phyloP scores from a whole-genome alignment of 2,888 invertebrate genomes.

The Malachius bipustulatus region DNA sequence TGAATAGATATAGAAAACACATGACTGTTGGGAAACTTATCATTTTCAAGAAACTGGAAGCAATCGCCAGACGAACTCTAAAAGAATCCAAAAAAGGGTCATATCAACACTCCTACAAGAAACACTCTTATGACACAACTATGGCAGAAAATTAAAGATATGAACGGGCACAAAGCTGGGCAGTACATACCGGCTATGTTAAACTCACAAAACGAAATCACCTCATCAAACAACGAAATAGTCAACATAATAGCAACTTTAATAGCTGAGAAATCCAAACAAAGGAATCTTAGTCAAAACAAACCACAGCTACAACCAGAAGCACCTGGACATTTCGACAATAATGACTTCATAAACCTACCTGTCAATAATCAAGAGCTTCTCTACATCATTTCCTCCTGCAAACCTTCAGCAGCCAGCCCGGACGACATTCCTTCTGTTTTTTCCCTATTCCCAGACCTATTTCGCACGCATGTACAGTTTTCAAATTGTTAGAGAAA shows the following conservation, averaged over 20 bases:
- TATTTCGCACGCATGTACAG: no score
- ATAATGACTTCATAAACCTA: no score
- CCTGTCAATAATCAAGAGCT: no score
- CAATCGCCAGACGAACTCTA: slow-evolving; percentile 11
- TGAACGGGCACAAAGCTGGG: slow-evolving; percentile 12
- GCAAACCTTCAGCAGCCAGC: slow-evolving; percentile 9
- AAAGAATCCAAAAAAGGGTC: slow-evolving; percentile 12
- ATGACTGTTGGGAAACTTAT: slow-evolving; percentile 12
- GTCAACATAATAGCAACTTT: slow-evolving; percentile 3
- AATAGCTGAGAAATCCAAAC: no score
- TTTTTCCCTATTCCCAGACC: slow-evolving; percentile 9
- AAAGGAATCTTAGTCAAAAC: no score
- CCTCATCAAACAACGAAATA: slow-evolving; percentile 6
- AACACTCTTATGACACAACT: slow-evolving; percentile 10
- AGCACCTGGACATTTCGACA: no score
- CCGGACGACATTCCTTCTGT: slow-evolving; percentile 9
- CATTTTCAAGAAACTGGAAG: slow-evolving; percentile 14
- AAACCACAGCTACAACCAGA: no score
- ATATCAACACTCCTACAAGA: slow-evolving; percentile 13
- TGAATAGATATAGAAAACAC: slow-evolving; percentile 13
- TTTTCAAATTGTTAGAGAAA: no score
- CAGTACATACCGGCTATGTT: slow-evolving; percentile 8
- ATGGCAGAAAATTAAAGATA: slow-evolving; percentile 15
- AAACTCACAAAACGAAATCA: neutral
- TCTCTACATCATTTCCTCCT: slow-evolving; percentile 4